Evolutionary conservation across 1,140 invertebrate genomes (phyloP).

Genomic region (Andrena cerasifolii): DNA sequence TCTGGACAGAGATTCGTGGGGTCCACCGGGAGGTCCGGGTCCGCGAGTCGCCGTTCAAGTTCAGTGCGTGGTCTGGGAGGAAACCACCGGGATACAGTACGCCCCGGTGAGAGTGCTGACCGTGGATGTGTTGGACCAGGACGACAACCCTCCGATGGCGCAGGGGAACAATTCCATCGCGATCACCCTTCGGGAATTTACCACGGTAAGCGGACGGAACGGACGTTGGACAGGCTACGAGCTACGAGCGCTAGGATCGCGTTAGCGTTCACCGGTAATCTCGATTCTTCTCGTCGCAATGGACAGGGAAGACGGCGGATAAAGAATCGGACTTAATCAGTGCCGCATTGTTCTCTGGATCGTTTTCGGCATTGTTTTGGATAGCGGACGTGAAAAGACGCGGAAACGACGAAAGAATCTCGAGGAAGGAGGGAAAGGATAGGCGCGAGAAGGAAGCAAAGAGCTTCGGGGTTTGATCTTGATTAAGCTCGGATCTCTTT

Average conservation of each 20-base stretch:
- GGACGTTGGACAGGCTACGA: too few relatives aligned
- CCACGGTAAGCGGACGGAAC: conserved; percentile 61
- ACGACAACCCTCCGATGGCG: conserved; percentile 79
- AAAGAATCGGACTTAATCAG: conserved; percentile 67
- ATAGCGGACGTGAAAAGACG: conserved; percentile 37
- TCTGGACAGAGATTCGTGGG: conserved; percentile 72
- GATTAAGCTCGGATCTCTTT: conserved; percentile 72
- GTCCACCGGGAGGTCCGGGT: conserved; percentile 71
- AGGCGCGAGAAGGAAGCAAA: conserved; percentile 39
- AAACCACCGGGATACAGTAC: conserved; percentile 65
- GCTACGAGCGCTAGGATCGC: not conserved
- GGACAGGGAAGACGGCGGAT: not conserved
- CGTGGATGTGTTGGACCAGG: conserved; percentile 77
- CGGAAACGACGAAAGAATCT: conserved; percentile 28
- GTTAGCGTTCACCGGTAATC: not conserved
- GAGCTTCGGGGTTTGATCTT: conserved; percentile 69
- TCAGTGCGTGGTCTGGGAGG: conserved; percentile 73
- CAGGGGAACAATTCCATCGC: conserved; percentile 67
- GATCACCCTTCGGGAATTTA: conserved; percentile 72
- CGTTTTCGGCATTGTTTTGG: conserved; percentile 68
- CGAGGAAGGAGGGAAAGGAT: conserved; percentile 25
- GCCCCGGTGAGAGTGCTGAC: conserved; percentile 64
- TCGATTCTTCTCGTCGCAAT: not conserved
- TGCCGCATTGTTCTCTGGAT: conserved; percentile 69
- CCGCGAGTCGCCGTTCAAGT: conserved; percentile 66